Evolutionary conservation across 2,797 vertebrate species (phyloP).

Genomic region (Artibeus lituratus): DNA sequence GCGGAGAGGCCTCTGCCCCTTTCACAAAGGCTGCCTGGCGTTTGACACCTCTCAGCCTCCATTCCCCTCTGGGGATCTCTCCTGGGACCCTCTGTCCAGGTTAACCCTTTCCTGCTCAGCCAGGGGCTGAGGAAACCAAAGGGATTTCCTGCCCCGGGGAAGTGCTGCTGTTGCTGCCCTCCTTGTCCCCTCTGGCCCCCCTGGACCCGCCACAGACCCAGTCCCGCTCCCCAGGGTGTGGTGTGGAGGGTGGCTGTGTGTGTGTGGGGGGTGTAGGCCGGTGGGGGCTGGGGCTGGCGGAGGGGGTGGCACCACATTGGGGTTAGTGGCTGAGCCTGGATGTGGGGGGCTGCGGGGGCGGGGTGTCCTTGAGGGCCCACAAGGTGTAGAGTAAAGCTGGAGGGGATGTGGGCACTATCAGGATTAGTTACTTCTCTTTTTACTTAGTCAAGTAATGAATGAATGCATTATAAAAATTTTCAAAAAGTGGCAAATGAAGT

Average conservation of each 20-base stretch:
- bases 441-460: background rate
- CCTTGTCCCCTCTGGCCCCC: background rate
- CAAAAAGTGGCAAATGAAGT: background rate
- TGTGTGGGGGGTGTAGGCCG: too few relatives aligned
- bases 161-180: too few relatives aligned
- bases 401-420: background rate
- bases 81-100: background rate
- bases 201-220: accelerated
- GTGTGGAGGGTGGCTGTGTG: too few relatives aligned
- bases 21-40: background rate
- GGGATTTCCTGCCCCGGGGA: accelerated
- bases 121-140: background rate
- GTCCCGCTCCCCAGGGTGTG: background rate
- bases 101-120: background rate
- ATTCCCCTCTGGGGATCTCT: background rate
- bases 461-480: too few relatives aligned
- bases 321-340: background rate
- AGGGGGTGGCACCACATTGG: background rate
- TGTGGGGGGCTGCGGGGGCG: background rate
- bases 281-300: too few relatives aligned
- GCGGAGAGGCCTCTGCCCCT: background rate
- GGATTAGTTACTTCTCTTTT: background rate
- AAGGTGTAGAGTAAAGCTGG: background rate
- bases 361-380: background rate
- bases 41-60: background rate